A percentile compares a stretch with the other conserved stretches of the same genome.
Evolutionary conservation across 2,113 vertebrate genomes (phyloP).

Genomic region (Tupaia chinensis): DNA sequence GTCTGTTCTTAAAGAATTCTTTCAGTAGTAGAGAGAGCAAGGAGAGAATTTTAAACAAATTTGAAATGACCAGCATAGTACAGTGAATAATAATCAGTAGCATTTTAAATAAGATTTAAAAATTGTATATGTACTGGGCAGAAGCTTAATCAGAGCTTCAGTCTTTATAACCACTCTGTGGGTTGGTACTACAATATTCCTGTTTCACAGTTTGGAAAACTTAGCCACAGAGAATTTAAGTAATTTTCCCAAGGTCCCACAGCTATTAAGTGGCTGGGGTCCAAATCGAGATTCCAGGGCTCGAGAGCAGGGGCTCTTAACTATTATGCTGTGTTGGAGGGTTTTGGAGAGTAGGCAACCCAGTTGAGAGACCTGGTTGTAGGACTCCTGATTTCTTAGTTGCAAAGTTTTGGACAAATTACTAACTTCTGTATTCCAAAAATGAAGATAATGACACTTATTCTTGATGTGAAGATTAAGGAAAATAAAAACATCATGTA

Average conservation of each 20-base stretch:
- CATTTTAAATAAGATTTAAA: background rate
- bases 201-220: background rate
- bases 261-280: background rate
- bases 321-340: background rate
- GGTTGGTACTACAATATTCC: background rate
- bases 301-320: background rate
- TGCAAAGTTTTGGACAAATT: background rate
- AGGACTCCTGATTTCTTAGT: background rate
- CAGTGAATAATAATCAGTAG: background rate
- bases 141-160: background rate
- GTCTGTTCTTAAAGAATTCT: background rate
- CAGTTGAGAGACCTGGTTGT: background rate
- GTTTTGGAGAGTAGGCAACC: background rate
- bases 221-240: background rate
- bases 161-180: background rate
- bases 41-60: background rate
- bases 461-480: background rate
- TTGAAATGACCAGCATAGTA: background rate
- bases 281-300: background rate
- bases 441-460: background rate
- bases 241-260: background rate
- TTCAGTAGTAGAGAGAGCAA: background rate
- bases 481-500: background rate
- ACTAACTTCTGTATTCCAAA: background rate
- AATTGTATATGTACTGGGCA: rapidly evolving